These are phyloP conservation scores for Ernsta delagoae DNA, from an alignment of 2,888 invertebrate genomes.

Conservation along the genomic window DNA sequence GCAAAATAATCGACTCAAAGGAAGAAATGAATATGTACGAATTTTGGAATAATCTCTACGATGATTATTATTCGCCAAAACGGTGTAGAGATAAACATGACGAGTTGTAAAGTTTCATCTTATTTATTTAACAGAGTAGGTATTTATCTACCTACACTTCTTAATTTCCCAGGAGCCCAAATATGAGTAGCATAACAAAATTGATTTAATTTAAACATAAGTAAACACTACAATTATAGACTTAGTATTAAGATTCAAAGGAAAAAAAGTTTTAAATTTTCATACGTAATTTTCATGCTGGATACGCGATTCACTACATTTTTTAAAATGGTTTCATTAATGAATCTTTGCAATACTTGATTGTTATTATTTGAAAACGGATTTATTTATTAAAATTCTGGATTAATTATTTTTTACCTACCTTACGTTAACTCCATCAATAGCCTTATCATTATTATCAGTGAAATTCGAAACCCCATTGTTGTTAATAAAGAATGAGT, in stretches of 20 bases:
- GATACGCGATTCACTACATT: no score
- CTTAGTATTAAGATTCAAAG: no score
- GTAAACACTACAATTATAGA: no score
- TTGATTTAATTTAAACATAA: no score
- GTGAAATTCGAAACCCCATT: constrained; percentile 60
- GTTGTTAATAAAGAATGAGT: constrained; percentile 68
- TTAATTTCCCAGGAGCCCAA: no score
- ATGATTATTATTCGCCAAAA: constrained; percentile 56
- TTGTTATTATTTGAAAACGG: not conserved
- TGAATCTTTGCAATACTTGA: not conserved
- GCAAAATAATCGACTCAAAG: constrained; percentile 52
- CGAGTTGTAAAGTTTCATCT: constrained; percentile 54
- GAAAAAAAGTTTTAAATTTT: no score
- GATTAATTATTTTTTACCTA: constrained; percentile 40
- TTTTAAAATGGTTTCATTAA: no score
- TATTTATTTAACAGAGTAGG: no score
- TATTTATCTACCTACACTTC: no score
- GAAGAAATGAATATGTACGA: constrained; percentile 57
- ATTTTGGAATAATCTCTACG: constrained; percentile 71
- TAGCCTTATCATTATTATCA: constrained; percentile 75
- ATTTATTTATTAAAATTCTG: not conserved
- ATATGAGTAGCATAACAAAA: no score
- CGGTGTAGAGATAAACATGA: constrained; percentile 58
- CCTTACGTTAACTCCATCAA: constrained; percentile 70
- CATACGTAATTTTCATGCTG: no score